phyloP scores from a whole-genome alignment of 2,113 vertebrate species.

The Nycticryphes semicollaris region DNA sequence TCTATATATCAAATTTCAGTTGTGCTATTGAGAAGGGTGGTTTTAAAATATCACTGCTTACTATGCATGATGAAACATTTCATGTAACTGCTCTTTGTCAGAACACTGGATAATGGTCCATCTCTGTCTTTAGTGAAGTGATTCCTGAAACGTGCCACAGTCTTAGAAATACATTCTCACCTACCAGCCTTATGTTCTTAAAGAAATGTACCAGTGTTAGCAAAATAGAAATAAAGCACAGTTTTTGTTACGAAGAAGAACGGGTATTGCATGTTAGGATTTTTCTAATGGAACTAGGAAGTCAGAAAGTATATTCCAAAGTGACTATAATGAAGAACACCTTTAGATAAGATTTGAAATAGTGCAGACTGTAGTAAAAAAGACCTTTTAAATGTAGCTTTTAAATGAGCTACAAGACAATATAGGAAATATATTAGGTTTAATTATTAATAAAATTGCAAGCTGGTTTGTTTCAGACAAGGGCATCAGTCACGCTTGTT shows the following conservation, averaged over 20 bases:
- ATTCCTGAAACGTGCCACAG: background rate
- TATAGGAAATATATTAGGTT: background rate
- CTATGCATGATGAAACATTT: background rate
- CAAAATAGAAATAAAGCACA: background rate
- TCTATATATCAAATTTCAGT: background rate
- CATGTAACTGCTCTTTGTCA: background rate
- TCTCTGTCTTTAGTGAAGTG: background rate
- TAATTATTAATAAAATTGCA: background rate
- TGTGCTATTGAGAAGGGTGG: background rate
- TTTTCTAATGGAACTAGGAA: background rate
- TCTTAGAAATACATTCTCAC: background rate
- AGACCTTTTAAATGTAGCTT: background rate
- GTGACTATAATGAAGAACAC: background rate
- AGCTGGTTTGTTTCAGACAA: conserved; percentile 31
- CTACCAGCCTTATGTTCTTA: background rate
- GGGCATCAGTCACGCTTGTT: background rate
- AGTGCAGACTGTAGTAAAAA: background rate
- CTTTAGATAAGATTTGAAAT: background rate
- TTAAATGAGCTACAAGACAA: background rate
- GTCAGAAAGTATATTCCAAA: background rate
- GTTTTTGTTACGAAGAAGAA: background rate
- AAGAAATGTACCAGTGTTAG: background rate
- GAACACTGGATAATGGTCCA: background rate
- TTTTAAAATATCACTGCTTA: background rate
- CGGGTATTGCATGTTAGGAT: background rate